Evolutionary conservation across 1,140 invertebrate species (phyloP).

Genomic region (Chironomus tepperi): DNA sequence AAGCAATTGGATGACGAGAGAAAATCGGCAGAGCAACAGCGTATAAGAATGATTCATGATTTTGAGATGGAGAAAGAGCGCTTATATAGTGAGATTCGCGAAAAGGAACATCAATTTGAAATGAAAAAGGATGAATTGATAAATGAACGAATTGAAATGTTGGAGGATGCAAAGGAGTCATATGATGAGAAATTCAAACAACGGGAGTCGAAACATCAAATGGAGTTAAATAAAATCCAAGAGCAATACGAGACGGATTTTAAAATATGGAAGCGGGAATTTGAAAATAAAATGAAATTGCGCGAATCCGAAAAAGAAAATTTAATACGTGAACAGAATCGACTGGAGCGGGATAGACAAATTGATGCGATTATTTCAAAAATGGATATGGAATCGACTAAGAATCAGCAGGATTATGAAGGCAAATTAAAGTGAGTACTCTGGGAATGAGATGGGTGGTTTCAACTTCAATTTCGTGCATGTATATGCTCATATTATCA

Average conservation of each 20-base stretch:
- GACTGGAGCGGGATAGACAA: conserved; percentile 53
- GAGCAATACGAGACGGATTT: conserved; percentile 46
- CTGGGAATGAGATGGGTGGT: too few relatives aligned
- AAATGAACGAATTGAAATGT: conserved; percentile 30
- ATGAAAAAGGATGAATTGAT: conserved; percentile 32
- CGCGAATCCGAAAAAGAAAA: conserved; percentile 48
- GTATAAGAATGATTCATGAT: conserved; percentile 43
- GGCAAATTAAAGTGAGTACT: conserved; percentile 46
- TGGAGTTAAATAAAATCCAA: conserved; percentile 44
- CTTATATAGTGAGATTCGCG: conserved; percentile 34
- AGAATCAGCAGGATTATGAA: conserved; percentile 45
- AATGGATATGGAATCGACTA: conserved; percentile 49
- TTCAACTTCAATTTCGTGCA: too few relatives aligned
- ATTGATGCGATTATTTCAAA: conserved; percentile 55
- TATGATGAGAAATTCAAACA: conserved; percentile 42
- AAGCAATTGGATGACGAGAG: conserved; percentile 47
- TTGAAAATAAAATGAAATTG: conserved; percentile 46
- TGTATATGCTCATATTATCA: too few relatives aligned
- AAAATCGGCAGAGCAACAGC: conserved; percentile 45
- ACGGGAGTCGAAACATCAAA: conserved; percentile 38
- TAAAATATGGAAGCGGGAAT: conserved; percentile 48
- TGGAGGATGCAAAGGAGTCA: conserved; percentile 38
- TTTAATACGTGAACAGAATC: conserved; percentile 48
- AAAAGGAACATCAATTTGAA: conserved; percentile 39
- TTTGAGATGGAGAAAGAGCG: conserved; percentile 40